Conservation (phyloP, 2,113 vertebrate genomes). For the Mormyrus lacerda region DNA sequence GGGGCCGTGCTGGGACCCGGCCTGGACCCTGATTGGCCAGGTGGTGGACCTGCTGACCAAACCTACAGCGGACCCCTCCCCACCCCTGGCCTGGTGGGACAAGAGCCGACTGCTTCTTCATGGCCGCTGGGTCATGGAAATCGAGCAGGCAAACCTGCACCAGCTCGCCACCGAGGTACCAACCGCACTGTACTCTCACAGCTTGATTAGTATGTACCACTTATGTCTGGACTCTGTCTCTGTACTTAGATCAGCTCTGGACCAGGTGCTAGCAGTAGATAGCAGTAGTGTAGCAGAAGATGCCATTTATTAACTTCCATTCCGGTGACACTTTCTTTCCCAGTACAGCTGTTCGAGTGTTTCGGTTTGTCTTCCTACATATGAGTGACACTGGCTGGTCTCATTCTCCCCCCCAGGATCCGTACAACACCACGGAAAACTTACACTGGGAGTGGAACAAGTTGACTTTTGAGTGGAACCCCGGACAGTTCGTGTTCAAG, state of each 20-base stretch:
- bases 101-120: constrained; percentile 90
- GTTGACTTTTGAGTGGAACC: constrained; percentile 84
- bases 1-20: constrained; percentile 97
- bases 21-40: constrained; percentile 92
- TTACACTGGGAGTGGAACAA: constrained; percentile 97
- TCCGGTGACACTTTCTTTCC: neutral
- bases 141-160: constrained; percentile 91
- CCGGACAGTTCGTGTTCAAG: constrained; percentile 85
- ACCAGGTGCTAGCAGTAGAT: no score
- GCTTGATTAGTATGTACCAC: neutral
- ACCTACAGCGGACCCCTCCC: constrained; percentile 82
- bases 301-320: neutral
- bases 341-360: neutral
- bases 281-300: neutral
- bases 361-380: neutral
- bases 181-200: neutral
- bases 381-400: neutral
- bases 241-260: neutral
- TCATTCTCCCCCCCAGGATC: constrained; percentile 65
- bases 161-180: constrained; percentile 92
- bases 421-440: constrained; percentile 97
- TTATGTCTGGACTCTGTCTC: neutral
- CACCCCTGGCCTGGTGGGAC: constrained; percentile 91
- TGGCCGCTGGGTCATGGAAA: constrained; percentile 85
- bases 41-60: constrained; percentile 90